Evolutionary conservation across 37 sponge, comb jelly and placozoan genomes (phyloP), one percentile per base, ranked within the genome.

Genomic region (Beroe forskalii): DNA sequence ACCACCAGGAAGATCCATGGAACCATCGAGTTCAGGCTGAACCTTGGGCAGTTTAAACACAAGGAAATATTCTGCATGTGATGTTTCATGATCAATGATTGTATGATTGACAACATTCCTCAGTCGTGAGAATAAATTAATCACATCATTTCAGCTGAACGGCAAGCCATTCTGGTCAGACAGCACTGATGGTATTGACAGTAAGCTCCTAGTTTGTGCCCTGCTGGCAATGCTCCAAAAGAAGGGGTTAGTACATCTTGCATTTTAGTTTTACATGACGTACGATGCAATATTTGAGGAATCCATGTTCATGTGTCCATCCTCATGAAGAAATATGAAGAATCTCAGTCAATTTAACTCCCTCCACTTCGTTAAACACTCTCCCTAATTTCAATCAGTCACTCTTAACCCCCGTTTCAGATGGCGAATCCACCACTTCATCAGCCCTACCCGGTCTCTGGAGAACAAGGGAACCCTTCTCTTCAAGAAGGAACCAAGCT

Each of bases 91-190:
- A 55, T 20, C 60, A 9, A 9, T 17, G 60, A 55, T 17, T 55
- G 17, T 55, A 20, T 55, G 17, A 48, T 17, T 48, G 12, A 48
- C 55, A 12, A 48, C 12, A 48, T 48, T 48, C 12, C 12, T 48
- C 12, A 6, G 55, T 48, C 12, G 55, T 48, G 6, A 12, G 12
- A 17, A 17, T 48, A 48, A 17, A 48, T 12, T 48, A 48, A 12
- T 48, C 12, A 48, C 12, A 48, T 17, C 55, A 17, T 64, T 42
- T 1, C 86, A 80, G 86, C 55, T 80, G 31, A 28, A 28, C 35
- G 86, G 86, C 24, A 80, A 80, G 86, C 86, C 86, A 1, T 80
- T 80, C 40, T 80, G 86, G 86, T 80, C 86, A 23, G 86, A 80
- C 55, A 80, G 86, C 35, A 80, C 86, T 4, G 86, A 80, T 43